Percentiles rank a stretch among this genome's conserved stretches.
Conservation (phyloP, 2,113 vertebrate species). For the Mionectes macconnelli region DNA sequence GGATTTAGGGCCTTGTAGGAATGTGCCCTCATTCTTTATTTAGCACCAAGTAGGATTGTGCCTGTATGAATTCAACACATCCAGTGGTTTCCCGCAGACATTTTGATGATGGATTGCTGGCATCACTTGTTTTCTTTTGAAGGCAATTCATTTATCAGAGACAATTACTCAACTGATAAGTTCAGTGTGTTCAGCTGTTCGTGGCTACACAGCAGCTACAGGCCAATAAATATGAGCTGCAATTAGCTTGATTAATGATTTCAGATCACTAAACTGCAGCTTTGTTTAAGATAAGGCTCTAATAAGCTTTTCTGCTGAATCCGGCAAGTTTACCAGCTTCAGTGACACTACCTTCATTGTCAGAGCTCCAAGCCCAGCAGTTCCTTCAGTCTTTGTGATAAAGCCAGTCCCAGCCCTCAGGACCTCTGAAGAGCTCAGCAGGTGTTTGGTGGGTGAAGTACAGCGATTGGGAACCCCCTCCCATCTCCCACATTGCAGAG, state of each 20-base stretch:
- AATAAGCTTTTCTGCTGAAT: constrained; percentile 17
- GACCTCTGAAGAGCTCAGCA: constrained; percentile 30
- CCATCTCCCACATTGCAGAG: neutral
- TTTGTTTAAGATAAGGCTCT: constrained; percentile 50
- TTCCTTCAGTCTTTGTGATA: neutral
- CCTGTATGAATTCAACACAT: neutral
- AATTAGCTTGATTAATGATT: constrained; percentile 69
- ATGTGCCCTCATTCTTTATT: neutral
- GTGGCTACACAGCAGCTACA: constrained; percentile 1
- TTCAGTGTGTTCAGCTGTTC: constrained; percentile 63
- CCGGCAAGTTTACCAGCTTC: neutral
- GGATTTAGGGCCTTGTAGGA: neutral
- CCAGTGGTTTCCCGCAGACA: constrained; percentile 9
- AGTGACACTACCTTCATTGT: constrained; percentile 32
- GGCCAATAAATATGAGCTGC: constrained; percentile 24
- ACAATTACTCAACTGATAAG: constrained; percentile 63
- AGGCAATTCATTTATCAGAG: constrained; percentile 61
- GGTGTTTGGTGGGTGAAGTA: neutral
- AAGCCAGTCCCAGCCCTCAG: neutral
- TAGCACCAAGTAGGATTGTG: neutral
- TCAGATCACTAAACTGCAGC: constrained; percentile 53
- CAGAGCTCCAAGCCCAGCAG: neutral
- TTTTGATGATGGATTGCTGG: constrained; percentile 28
- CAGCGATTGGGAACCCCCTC: neutral
- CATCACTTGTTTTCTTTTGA: constrained; percentile 46